A percentile compares a stretch with the other conserved stretches of the same genome.
Conservation (phyloP, 2,113 vertebrate genomes). For the Nibea coibor region DNA sequence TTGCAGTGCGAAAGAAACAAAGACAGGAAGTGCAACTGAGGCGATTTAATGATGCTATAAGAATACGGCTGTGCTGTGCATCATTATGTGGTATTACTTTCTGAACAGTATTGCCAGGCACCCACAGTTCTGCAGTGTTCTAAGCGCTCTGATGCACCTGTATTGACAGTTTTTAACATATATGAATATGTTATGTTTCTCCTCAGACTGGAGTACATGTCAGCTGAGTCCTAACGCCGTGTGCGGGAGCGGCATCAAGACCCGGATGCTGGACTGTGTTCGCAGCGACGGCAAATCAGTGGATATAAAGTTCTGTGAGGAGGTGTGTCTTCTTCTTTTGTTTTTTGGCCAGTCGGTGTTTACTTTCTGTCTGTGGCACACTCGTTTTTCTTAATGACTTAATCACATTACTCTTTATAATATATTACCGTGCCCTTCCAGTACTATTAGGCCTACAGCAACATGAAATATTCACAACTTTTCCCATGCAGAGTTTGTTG, state of each 20-base stretch:
- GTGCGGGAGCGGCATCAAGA: slow-evolving; percentile 94
- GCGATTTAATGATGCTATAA: background rate
- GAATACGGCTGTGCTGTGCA: no score
- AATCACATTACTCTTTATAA: slow-evolving; percentile 42
- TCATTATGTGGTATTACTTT: background rate
- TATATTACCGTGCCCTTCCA: slow-evolving; percentile 5
- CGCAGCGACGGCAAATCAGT: slow-evolving; percentile 97
- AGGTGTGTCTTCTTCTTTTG: slow-evolving; percentile 80
- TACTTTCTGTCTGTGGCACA: slow-evolving; percentile 11
- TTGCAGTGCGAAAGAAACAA: background rate
- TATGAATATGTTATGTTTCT: background rate
- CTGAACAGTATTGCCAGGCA: background rate
- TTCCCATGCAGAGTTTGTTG: slow-evolving; percentile 52
- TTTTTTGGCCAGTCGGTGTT: background rate
- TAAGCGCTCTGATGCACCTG: background rate
- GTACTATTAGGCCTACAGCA: slow-evolving; percentile 35
- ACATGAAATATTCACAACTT: slow-evolving; percentile 61
- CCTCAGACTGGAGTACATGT: slow-evolving; percentile 97
- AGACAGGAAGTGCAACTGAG: background rate
- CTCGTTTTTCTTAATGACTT: slow-evolving; percentile 33
- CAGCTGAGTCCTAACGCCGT: slow-evolving; percentile 95
- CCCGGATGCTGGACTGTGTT: slow-evolving; percentile 97
- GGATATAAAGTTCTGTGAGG: slow-evolving; percentile 92
- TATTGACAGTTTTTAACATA: background rate
- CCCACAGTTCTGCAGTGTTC: rapidly evolving